phyloP scores from a whole-genome alignment of 35 echinoderm and acorn worm species.

The Lytechinus variegatus region DNA sequence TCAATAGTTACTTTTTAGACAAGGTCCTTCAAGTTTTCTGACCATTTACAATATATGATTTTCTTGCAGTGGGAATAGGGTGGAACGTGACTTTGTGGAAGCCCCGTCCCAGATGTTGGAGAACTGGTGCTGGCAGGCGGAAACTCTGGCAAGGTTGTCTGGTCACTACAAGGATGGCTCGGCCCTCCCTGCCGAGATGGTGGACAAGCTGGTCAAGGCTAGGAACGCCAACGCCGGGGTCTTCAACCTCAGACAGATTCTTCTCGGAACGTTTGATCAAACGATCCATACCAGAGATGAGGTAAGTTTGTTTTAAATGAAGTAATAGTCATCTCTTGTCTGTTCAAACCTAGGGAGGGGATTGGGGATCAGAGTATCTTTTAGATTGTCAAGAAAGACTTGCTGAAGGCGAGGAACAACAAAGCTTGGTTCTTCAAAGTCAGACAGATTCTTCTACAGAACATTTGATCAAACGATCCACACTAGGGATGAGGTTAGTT shows the following conservation, averaged over 20 bases:
- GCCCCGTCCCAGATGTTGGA: conserved; percentile 99
- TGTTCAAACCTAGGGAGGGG: no score
- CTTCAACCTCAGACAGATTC: conserved; percentile 94
- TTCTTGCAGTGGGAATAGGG: conserved; percentile 78
- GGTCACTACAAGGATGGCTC: conserved; percentile 85
- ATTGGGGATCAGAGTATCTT: no score
- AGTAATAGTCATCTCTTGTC: no score
- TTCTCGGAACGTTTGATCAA: conserved; percentile 95
- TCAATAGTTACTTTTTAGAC: no score
- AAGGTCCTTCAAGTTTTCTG: not conserved
- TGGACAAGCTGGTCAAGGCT: conserved; percentile 90
- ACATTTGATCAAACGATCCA: conserved; percentile 96
- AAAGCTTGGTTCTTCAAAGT: conserved; percentile 75
- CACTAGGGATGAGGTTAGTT: conserved; percentile 63
- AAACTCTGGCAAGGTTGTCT: conserved; percentile 85
- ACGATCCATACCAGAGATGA: conserved; percentile 85
- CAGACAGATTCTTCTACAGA: conserved; percentile 86
- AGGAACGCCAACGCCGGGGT: conserved; percentile 97
- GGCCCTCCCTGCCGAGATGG: conserved; percentile 89
- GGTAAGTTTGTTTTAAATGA: conserved; percentile 34
- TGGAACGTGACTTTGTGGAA: conserved; percentile 99
- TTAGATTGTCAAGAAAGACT: no score
- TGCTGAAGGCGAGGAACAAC: no score
- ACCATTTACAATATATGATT: not conserved
- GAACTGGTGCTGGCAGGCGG: conserved; percentile 98